phyloP scores from a whole-genome alignment of 2,797 vertebrate species.

The Pempheris klunzingeri region DNA sequence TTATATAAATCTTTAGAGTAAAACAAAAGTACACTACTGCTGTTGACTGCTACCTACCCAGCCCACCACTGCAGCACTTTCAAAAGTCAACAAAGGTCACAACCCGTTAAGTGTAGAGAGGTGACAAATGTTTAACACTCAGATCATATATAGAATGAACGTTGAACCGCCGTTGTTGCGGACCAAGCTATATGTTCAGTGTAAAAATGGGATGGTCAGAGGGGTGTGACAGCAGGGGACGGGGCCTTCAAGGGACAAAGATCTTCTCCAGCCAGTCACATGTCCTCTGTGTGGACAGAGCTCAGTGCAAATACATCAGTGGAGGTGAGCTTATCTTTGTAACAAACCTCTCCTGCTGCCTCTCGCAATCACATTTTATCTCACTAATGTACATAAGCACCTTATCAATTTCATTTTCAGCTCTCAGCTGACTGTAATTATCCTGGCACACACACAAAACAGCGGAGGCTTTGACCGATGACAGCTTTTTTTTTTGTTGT shows the following conservation, averaged over 20 bases:
- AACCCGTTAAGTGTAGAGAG: neutral
- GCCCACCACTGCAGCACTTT: neutral
- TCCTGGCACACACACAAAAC: neutral
- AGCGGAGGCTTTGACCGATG: neutral
- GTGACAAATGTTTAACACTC: slow-evolving; percentile 28
- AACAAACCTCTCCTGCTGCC: neutral
- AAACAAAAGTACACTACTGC: neutral
- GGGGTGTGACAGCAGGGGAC: neutral
- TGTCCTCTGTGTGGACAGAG: slow-evolving; percentile 42
- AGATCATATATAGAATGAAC: neutral
- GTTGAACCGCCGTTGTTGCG: slow-evolving; percentile 1
- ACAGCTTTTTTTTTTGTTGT: neutral
- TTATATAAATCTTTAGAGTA: neutral
- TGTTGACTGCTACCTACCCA: neutral
- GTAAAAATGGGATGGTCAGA: neutral
- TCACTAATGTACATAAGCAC: neutral
- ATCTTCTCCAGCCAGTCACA: slow-evolving; percentile 44
- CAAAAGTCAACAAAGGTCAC: slow-evolving; percentile 1
- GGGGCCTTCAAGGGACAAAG: slow-evolving; percentile 54
- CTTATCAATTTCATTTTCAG: neutral
- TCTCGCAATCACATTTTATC: neutral
- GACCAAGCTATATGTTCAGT: neutral
- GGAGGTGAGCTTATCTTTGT: no score
- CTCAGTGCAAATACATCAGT: slow-evolving; percentile 9
- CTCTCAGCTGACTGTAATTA: neutral